These are phyloP conservation scores for Sebastes vulpes DNA, from an alignment of 2,797 vertebrate genomes.

Conservation along the genomic window DNA sequence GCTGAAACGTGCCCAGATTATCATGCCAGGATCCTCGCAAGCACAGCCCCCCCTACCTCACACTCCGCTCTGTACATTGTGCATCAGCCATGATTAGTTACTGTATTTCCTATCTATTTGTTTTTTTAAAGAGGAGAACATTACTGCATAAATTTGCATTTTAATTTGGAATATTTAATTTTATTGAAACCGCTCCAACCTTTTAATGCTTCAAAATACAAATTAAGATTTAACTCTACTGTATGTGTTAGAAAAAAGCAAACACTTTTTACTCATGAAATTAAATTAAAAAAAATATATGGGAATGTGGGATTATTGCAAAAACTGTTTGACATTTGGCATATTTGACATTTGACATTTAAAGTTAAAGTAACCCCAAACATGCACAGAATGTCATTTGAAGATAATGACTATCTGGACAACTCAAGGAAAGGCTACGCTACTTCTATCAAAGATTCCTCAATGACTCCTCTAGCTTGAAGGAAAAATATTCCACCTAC, in stretches of 20 bases:
- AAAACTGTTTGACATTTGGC: background rate
- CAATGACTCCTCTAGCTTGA: background rate
- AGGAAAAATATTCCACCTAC: background rate
- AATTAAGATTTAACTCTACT: background rate
- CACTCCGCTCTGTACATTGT: background rate
- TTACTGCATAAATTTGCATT: background rate
- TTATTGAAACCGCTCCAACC: background rate
- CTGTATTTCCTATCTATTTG: background rate
- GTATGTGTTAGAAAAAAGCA: background rate
- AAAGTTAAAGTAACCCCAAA: background rate
- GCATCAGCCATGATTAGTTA: background rate
- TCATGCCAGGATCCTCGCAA: background rate
- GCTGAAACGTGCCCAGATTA: background rate
- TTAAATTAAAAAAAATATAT: background rate
- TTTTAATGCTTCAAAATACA: background rate
- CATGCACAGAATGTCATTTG: background rate
- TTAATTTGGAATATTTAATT: background rate
- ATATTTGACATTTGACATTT: background rate
- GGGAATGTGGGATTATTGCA: background rate
- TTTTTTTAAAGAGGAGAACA: background rate
- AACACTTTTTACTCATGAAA: background rate
- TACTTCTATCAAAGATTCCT: background rate
- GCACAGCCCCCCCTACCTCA: background rate
- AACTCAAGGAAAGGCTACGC: background rate
- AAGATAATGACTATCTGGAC: background rate